A percentile compares a stretch with the other conserved stretches of the same genome.
Conservation (phyloP, 92 coral and sea anemone genomes). For the Heliopora coerulea region DNA sequence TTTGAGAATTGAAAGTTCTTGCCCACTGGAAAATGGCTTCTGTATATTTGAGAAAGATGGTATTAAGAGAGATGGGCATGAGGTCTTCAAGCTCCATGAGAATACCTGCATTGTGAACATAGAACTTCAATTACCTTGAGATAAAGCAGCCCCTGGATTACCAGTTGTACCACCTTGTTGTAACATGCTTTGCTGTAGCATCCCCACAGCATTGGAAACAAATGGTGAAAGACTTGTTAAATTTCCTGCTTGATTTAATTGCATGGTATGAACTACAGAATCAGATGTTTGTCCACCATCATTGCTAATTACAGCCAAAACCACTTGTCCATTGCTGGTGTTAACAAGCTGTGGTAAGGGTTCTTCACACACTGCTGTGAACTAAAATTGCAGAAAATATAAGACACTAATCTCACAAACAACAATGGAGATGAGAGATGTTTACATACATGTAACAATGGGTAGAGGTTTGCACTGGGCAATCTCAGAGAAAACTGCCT, state of each 20-base stretch:
- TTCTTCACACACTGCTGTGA: slow-evolving; percentile 41
- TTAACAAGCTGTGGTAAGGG: slow-evolving; percentile 16
- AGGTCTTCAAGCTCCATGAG: too few relatives aligned
- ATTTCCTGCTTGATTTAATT: slow-evolving; percentile 16
- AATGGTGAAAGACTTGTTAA: slow-evolving; percentile 25
- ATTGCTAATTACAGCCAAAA: slow-evolving; percentile 39
- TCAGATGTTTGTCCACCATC: slow-evolving; percentile 27
- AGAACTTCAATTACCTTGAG: slow-evolving; percentile 21
- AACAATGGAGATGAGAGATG: too few relatives aligned
- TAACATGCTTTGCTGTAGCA: slow-evolving; percentile 25
- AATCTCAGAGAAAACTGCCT: too few relatives aligned
- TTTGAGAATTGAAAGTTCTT: too few relatives aligned
- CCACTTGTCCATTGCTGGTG: slow-evolving; percentile 33
- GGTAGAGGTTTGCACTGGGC: too few relatives aligned
- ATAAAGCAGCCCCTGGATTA: background rate
- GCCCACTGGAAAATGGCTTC: too few relatives aligned
- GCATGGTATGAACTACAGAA: slow-evolving; percentile 20
- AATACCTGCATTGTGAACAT: too few relatives aligned
- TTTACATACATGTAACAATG: too few relatives aligned
- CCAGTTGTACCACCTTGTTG: background rate
- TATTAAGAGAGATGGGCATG: too few relatives aligned
- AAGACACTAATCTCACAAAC: too few relatives aligned
- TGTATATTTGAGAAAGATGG: too few relatives aligned
- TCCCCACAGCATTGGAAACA: slow-evolving; percentile 21
- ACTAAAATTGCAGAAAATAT: too few relatives aligned